Evolutionary conservation across 2,888 invertebrate genomes (phyloP).

Genomic region (Limnephilus lunatus): DNA sequence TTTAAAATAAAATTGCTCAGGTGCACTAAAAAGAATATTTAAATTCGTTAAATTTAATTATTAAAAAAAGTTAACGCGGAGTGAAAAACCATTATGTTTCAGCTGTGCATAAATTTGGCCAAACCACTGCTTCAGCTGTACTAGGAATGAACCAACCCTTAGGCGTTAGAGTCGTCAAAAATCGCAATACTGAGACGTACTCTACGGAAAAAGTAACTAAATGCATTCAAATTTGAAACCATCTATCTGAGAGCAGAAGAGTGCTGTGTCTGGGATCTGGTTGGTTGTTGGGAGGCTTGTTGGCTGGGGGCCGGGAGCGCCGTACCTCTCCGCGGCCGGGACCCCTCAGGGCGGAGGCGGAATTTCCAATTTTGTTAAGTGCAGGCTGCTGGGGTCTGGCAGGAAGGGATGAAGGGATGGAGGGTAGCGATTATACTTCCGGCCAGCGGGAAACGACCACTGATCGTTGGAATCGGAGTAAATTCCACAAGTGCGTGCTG

Average conservation of each 20-base stretch:
- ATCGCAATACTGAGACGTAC: neutral
- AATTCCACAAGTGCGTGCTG: constrained; percentile 4
- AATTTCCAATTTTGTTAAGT: constrained; percentile 61
- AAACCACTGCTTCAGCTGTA: neutral
- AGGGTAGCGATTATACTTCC: constrained; percentile 16
- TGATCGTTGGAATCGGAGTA: constrained; percentile 34
- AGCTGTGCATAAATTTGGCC: neutral
- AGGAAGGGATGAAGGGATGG: constrained; percentile 3
- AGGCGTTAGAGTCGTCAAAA: neutral
- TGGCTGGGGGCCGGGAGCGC: neutral
- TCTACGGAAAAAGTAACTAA: neutral
- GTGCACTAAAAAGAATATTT: no score
- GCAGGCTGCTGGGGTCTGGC: constrained; percentile 43
- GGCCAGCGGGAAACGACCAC: constrained; percentile 27
- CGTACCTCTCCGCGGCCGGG: neutral
- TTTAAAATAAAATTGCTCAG: no score
- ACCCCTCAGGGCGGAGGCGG: constrained; percentile 16
- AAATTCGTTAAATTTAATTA: no score
- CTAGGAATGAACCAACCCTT: neutral
- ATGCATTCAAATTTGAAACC: neutral
- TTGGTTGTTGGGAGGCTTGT: no score
- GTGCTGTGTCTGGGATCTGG: neutral
- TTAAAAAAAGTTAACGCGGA: no score
- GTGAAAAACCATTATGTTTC: neutral
- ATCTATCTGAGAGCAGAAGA: neutral